A percentile compares a stretch with the other conserved stretches of the same genome.
These are phyloP conservation scores for Drosophila nikananu DNA, from an alignment of 1,140 invertebrate species.

Conservation along the genomic window DNA sequence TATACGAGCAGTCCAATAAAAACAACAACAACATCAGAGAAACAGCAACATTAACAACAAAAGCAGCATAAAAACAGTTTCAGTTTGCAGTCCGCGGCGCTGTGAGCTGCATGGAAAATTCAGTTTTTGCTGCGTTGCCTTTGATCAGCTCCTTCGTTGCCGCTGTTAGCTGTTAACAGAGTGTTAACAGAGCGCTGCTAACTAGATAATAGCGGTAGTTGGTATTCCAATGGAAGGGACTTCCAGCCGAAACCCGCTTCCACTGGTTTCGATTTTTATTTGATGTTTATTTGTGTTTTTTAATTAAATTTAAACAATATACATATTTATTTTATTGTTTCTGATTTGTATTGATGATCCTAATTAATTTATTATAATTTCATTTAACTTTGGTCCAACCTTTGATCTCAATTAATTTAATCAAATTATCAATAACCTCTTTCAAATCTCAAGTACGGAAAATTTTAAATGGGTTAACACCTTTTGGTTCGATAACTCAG, in stretches of 20 bases:
- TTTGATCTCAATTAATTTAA: neutral
- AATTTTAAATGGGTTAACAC: constrained; percentile 1
- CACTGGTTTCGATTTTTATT: constrained; percentile 6
- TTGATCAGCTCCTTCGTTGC: constrained; percentile 56
- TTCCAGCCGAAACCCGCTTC: constrained; percentile 10
- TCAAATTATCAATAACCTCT: neutral
- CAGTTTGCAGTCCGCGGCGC: constrained; percentile 43
- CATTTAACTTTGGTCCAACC: too few relatives aligned
- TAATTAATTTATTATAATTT: too few relatives aligned
- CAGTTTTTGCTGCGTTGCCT: constrained; percentile 61
- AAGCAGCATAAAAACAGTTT: constrained; percentile 62
- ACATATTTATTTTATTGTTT: neutral
- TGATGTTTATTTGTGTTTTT: neutral
- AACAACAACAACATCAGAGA: constrained; percentile 22
- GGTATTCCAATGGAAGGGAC: neutral
- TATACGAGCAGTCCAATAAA: constrained; percentile 51
- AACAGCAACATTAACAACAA: constrained; percentile 19
- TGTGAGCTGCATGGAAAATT: constrained; percentile 81
- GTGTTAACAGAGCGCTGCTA: constrained; percentile 25
- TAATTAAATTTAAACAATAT: neutral
- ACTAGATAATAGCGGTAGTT: constrained; percentile 22
- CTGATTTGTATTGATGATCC: neutral
- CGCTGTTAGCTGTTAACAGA: constrained; percentile 32
- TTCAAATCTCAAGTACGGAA: neutral
- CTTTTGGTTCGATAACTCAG: constrained; percentile 17